phyloP scores from a whole-genome alignment of 1,140 invertebrate species.

The Drosophila micromelanica region DNA sequence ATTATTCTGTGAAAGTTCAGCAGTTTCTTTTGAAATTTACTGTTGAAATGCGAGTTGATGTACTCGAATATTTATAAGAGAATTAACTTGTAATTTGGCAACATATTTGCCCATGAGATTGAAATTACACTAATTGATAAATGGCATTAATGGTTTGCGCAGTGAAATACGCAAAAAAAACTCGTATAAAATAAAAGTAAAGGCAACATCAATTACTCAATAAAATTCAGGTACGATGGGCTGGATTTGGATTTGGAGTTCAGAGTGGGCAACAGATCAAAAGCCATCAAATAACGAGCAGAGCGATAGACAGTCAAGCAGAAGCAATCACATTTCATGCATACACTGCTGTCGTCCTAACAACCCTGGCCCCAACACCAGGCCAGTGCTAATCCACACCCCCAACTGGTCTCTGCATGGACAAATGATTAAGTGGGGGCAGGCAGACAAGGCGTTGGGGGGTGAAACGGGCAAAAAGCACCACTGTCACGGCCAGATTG shows the following conservation, averaged over 20 bases:
- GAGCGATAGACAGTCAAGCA: conserved; percentile 12
- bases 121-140: conserved; percentile 43
- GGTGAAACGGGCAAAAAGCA: conserved; percentile 7
- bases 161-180: conserved; percentile 17
- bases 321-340: conserved; percentile 43
- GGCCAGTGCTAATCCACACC: conserved; percentile 5
- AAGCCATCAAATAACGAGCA: conserved; percentile 37
- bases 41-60: conserved; percentile 1
- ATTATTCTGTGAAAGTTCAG: conserved; percentile 1
- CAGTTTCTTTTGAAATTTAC: conserved; percentile 14
- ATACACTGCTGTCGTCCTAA: conserved; percentile 14
- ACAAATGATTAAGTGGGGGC: conserved; percentile 20
- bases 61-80: background rate
- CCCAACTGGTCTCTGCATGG: conserved; percentile 2
- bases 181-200: conserved; percentile 14
- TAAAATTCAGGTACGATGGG: conserved; percentile 46
- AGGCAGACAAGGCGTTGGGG: background rate
- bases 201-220: conserved; percentile 70
- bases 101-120: conserved; percentile 44
- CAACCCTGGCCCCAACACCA: conserved; percentile 19
- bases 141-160: conserved; percentile 12
- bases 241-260: background rate
- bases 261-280: conserved; percentile 36
- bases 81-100: background rate
- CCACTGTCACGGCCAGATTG: conserved; percentile 56